Evolutionary conservation across 92 coral and sea anemone species (phyloP), one percentile per base, ranked within the genome.

Genomic region (Bergia sp.): DNA sequence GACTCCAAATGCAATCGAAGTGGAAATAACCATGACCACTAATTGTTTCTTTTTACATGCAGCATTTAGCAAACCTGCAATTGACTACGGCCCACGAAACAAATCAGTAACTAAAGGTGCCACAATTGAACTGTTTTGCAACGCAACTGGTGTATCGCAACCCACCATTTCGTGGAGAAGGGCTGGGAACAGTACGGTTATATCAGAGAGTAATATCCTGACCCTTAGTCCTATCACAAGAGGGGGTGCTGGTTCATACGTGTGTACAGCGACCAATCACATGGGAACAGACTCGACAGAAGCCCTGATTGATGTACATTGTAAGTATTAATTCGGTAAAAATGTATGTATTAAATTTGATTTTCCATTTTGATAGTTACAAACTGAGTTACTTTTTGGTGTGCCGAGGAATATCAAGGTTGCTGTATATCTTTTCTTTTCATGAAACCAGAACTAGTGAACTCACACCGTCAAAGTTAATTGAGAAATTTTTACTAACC

Each of bases 191-290:
- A 45, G 6, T 29, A 15, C 82, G 7, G 65, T 78, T 47, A 5
- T 78, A 7, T 78, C 82, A 16, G 23, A 20, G 10, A 23, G 10
- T 44, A 78, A 45, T 65, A 44, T 4, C 4, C 47, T 78, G 11
- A 78, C 65, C 64, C 37, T 78, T 29, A 78, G 65, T 78, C 40
- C 21, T 43, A 13, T 10, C 29, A 9, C 61, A 55, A 23, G 3
- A 78, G 36, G 23, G 21, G 64, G n/a, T 47, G 6, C 65, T 45
- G 82, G 41, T 12, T 21, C 36, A 0, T 78, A 78, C 82, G 50
- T 21, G 47, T 78, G 82, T 23, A 78, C 64, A 78, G 82, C 82
- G 37, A 7, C 16, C 11, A 78, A 78, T 8, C 65, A 78, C 42
- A 23, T 5, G 39, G 82, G 82, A 78, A n/a, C 15, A 6, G 64